A percentile compares a stretch with the other conserved stretches of the same genome.
Conservation (phyloP, 2,888 invertebrate genomes). For the Lepidocyrtinus sp. region DNA sequence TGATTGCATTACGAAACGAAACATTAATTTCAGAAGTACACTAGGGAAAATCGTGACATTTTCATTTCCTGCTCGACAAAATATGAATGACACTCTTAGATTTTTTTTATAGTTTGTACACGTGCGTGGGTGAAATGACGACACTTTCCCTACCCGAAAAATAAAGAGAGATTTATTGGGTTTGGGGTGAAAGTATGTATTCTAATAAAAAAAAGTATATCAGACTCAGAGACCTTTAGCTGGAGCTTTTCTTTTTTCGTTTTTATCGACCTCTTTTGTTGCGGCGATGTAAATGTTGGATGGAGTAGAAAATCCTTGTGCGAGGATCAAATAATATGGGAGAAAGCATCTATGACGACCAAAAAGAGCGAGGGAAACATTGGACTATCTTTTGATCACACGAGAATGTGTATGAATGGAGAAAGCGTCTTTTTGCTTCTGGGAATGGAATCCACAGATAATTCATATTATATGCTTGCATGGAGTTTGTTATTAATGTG, state of each 20-base stretch:
- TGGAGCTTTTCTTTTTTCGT: slow-evolving; percentile 3
- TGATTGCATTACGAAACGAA: too few species aligned
- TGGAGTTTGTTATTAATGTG: background rate
- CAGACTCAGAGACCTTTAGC: slow-evolving; percentile 8
- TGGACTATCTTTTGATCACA: too few species aligned
- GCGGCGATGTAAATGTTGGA: background rate
- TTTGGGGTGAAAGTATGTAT: background rate
- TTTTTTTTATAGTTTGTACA: background rate
- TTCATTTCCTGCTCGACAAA: background rate
- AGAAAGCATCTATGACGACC: background rate
- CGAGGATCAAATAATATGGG: background rate
- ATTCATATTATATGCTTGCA: background rate
- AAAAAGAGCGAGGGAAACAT: too few species aligned
- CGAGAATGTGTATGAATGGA: too few species aligned
- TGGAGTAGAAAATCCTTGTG: background rate
- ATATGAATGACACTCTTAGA: slow-evolving; percentile 1
- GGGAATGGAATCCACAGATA: background rate
- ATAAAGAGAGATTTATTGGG: background rate
- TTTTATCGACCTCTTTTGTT: slow-evolving; percentile 9
- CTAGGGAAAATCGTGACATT: slow-evolving; percentile 9
- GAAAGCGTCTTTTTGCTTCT: background rate
- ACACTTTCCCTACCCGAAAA: background rate
- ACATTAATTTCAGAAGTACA: too few species aligned
- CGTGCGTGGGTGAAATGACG: slow-evolving; percentile 13
- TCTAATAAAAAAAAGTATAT: background rate